These are phyloP conservation scores for Progne subis DNA, from an alignment of 2,113 vertebrate genomes.

Conservation along the genomic window DNA sequence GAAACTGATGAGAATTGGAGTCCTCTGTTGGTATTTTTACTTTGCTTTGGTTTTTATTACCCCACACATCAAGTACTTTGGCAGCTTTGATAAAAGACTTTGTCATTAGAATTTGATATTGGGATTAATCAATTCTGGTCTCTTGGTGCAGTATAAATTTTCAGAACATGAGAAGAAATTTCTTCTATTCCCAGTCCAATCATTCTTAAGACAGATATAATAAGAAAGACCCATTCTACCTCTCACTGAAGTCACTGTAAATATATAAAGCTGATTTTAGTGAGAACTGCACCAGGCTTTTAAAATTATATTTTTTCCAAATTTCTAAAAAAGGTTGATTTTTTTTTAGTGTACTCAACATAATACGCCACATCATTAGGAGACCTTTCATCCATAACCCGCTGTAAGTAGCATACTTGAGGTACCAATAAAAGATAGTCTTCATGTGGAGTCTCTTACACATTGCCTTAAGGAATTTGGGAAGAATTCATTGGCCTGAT, in stretches of 20 bases:
- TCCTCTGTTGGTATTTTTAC: not conserved
- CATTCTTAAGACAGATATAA: not conserved
- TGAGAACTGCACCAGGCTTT: not conserved
- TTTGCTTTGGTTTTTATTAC: constrained; percentile 17
- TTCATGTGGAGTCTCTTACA: not conserved
- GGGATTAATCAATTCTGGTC: constrained; percentile 15
- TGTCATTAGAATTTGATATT: not conserved
- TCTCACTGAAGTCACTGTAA: not conserved
- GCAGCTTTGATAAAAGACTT: not conserved
- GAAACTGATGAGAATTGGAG: not conserved
- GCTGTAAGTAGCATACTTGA: not conserved
- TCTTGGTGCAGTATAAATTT: not conserved
- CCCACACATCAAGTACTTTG: not conserved
- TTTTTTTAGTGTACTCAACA: not conserved
- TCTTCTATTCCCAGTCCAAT: constrained; percentile 12
- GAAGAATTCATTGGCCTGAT: not conserved
- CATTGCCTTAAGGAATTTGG: not conserved
- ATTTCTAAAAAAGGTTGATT: not conserved
- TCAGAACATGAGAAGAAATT: constrained; percentile 12
- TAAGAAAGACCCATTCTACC: not conserved
- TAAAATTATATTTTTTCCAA: not conserved
- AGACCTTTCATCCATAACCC: not conserved
- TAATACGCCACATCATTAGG: not conserved
- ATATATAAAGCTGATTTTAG: constrained; percentile 13
- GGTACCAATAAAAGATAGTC: not conserved